Conservation (phyloP, 1,140 invertebrate genomes). For the Caenorhabditis latens region DNA sequence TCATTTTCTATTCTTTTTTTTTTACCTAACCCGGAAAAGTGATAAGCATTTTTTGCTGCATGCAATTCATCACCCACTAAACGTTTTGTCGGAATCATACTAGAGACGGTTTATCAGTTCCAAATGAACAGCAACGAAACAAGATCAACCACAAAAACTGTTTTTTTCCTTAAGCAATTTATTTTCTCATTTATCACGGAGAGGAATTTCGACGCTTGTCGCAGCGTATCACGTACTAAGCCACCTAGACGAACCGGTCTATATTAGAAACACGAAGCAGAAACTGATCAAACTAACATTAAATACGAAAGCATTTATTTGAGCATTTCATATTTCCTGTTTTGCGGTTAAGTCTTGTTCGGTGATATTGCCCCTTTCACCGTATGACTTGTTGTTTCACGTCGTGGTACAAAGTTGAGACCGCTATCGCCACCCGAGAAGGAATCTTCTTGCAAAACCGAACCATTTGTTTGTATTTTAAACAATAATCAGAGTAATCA, state of each 20-base stretch:
- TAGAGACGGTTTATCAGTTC: conserved; percentile 33
- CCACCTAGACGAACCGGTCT: background rate
- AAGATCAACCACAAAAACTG: conserved; percentile 13
- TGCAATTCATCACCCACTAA: background rate
- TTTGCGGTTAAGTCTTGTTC: background rate
- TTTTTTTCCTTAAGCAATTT: background rate
- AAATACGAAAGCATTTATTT: background rate
- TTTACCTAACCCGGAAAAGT: conserved; percentile 48
- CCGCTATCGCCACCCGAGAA: no score
- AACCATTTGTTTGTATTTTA: conserved; percentile 27
- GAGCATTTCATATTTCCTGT: background rate
- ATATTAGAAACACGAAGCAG: background rate
- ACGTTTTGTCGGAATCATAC: background rate
- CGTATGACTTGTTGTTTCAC: conserved; percentile 5
- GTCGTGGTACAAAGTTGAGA: conserved; percentile 17
- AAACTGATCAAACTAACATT: conserved; percentile 6
- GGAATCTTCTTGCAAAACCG: background rate
- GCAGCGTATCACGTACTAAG: conserved; percentile 16
- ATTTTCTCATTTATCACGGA: background rate
- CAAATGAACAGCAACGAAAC: conserved; percentile 20
- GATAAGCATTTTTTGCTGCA: conserved; percentile 7
- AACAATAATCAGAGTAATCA: conserved; percentile 28
- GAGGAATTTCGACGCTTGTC: background rate
- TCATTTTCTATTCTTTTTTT: background rate
- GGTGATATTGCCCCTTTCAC: no score